These are phyloP conservation scores for Scylla paramamosain DNA, from an alignment of 1,140 invertebrate species.

Conservation along the genomic window DNA sequence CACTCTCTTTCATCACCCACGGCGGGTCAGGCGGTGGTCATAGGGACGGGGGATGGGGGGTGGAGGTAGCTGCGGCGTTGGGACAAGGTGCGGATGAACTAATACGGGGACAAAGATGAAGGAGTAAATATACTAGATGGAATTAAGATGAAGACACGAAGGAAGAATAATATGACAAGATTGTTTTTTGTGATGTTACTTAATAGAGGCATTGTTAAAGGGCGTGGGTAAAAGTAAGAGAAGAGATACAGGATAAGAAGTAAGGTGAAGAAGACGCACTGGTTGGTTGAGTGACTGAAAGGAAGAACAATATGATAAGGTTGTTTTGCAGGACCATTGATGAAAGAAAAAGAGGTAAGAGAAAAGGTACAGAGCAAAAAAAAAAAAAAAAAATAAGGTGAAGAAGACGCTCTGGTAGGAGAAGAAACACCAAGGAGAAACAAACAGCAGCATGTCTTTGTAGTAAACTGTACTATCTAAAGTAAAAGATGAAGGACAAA, in stretches of 20 bases:
- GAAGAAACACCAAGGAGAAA: neutral
- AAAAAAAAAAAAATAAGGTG: neutral
- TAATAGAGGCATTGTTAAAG: too few relatives aligned
- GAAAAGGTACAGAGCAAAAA: neutral
- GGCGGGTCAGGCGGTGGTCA: neutral
- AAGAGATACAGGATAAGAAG: neutral
- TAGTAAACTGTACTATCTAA: too few relatives aligned
- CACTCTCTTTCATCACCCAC: neutral
- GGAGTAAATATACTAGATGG: too few relatives aligned
- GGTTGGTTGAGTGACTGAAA: too few relatives aligned
- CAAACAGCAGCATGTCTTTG: neutral
- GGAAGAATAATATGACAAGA: too few relatives aligned
- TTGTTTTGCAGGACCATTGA: too few relatives aligned
- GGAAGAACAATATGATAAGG: neutral
- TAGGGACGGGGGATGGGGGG: neutral
- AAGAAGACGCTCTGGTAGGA: neutral
- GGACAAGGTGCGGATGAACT: too few relatives aligned
- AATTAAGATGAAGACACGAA: neutral
- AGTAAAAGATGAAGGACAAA: neutral
- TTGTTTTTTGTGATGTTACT: too few relatives aligned
- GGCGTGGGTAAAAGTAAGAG: neutral
- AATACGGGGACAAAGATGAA: neutral
- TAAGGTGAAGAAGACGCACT: neutral
- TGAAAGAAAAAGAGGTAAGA: neutral
- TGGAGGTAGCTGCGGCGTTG: neutral